A percentile compares a stretch with the other conserved stretches of the same genome.
Evolutionary conservation across 2,888 invertebrate species (phyloP).

Genomic region (Sturmia bella): DNA sequence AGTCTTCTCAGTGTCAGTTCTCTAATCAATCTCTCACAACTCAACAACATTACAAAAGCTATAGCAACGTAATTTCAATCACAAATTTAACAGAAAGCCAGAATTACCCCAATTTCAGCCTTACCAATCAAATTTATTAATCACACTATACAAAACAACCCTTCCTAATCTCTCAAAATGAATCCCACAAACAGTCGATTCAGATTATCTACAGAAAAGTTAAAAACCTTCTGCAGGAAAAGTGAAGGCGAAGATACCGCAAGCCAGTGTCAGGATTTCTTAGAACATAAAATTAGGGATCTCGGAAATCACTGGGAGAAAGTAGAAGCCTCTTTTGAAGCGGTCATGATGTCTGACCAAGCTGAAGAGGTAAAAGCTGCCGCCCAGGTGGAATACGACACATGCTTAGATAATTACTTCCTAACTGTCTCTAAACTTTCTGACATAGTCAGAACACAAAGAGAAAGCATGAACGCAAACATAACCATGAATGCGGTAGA

Average conservation of each 20-base stretch:
- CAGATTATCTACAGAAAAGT: background rate
- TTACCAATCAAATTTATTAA: too few species aligned
- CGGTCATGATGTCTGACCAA: background rate
- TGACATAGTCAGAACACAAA: background rate
- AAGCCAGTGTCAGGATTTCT: background rate
- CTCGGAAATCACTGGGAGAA: background rate
- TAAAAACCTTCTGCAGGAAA: slow-evolving; percentile 10
- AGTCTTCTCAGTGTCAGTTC: background rate
- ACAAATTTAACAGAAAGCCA: too few species aligned
- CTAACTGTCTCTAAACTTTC: background rate
- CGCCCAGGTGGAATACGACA: background rate
- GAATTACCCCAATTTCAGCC: too few species aligned
- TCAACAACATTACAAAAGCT: too few species aligned
- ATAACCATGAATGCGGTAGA: too few species aligned
- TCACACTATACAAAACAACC: too few species aligned
- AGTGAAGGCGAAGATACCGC: background rate
- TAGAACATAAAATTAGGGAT: slow-evolving; percentile 7
- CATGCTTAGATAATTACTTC: background rate
- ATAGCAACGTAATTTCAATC: too few species aligned
- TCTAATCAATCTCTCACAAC: background rate
- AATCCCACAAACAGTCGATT: background rate
- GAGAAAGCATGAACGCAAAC: slow-evolving; percentile 14
- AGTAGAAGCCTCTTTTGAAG: slow-evolving; percentile 2
- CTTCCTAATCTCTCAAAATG: too few species aligned
- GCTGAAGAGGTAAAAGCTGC: background rate